These are phyloP conservation scores for Nipponacmea schrenckii DNA, from an alignment of 2,888 invertebrate genomes.

Conservation along the genomic window DNA sequence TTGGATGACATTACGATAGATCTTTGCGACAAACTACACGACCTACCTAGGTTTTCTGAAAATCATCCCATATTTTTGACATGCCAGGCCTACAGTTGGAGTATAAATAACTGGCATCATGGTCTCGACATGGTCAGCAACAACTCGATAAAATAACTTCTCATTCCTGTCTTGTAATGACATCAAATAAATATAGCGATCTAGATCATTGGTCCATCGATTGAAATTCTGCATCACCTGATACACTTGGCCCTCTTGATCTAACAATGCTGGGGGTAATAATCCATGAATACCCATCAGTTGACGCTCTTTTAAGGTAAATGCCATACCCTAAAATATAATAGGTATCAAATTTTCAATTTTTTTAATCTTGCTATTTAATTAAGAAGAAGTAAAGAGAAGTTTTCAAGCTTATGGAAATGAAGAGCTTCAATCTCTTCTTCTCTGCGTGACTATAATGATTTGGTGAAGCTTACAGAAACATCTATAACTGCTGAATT, in stretches of 20 bases:
- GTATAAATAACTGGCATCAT: constrained; percentile 99
- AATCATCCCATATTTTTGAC: constrained; percentile 94
- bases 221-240: constrained; percentile 75
- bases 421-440: not conserved
- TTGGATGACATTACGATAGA: too few relatives aligned
- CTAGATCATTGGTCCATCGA: constrained; percentile 77
- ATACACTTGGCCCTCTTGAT: constrained; percentile 73
- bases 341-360: not conserved
- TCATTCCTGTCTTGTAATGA: constrained; percentile 88
- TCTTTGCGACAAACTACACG: not conserved
- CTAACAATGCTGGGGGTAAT: constrained; percentile 88
- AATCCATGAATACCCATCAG: constrained; percentile 93
- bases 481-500: too few relatives aligned
- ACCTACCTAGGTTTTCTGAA: constrained; percentile 82
- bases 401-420: not conserved
- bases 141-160: constrained; percentile 90
- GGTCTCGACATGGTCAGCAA: constrained; percentile 86
- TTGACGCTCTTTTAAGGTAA: constrained; percentile 92
- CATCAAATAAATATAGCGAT: constrained; percentile 64
- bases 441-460: too few relatives aligned
- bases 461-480: too few relatives aligned
- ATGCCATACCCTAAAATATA: constrained; percentile 86
- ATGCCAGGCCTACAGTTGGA: constrained; percentile 96
- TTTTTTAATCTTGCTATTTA: not conserved
- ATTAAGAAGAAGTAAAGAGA: not conserved